Base-by-base conservation (phyloP, 2,888 invertebrate genomes). In the Rhagonycha fulva region DNA sequence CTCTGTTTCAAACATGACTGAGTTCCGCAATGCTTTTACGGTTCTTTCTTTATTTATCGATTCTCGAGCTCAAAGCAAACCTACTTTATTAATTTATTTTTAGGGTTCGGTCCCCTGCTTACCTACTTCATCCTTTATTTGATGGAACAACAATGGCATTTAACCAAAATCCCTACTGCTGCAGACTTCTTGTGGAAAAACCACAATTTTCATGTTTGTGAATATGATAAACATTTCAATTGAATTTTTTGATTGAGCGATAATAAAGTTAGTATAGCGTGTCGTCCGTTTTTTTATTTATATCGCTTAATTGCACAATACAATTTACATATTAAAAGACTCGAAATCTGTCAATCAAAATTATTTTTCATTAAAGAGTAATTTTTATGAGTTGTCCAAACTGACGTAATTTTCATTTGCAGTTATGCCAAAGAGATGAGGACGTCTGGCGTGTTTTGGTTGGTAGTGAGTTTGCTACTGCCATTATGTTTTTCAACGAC, bases 401-500 rank as follows among this genome's bases (percentile, higher is more conserved):
- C n/a, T 47, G 47, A 47, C 47, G 1, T 47, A 47, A 47, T 47
- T 47, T 47, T 47, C 5, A 47, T 47, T 47, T 47, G n/a, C 63
- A 66, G 63, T 66, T 66, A 66, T 68, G 68, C 79, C 70, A 76
- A 81, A 83, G 83, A 83, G 82, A 85, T 85, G 85, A 84, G 83
- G 80, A 80, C 80, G 80, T 82, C 83, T 82, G 85, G 86, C 85
- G 80, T 82, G 77, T 81, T 84, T 81, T 85, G 84, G 82, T 81
- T 85, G 76, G 81, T 86, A 83, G 81, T 85, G 81, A 82, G 84
- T 79, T 82, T 84, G 81, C 79, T 86, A 75, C 82, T 85, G 77
- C 85, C 86, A 69, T 81, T 85, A 80, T 86, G 86, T 81, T 81
- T 85, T 79, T 83, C 86, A 72, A 84, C 83, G 72, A 83, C 86